These are phyloP conservation scores for Ctenomys sociabilis DNA, from an alignment of 2,113 vertebrate genomes.

Conservation along the genomic window DNA sequence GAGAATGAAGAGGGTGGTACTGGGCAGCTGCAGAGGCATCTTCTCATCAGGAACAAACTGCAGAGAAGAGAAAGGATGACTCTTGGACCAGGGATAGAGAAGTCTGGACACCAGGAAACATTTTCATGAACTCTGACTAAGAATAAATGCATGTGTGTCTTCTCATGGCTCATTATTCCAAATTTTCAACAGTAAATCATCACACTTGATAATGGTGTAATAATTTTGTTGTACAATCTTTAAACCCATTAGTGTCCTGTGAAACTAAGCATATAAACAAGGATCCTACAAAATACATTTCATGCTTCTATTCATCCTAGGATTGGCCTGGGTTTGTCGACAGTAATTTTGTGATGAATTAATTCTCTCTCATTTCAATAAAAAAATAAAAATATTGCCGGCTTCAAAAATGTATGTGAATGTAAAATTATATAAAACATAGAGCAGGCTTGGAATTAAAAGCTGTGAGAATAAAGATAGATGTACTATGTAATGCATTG, in stretches of 20 bases:
- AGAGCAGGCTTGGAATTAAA: background rate
- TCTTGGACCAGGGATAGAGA: background rate
- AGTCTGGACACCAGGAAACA: background rate
- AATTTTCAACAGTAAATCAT: background rate
- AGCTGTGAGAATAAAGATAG: background rate
- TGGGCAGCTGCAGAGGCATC: background rate
- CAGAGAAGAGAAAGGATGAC: background rate
- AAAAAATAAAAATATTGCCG: too few relatives aligned
- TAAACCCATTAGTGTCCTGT: background rate
- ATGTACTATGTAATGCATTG: background rate
- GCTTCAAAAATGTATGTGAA: too few relatives aligned
- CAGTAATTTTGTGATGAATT: too few relatives aligned
- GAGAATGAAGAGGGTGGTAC: background rate
- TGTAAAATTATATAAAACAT: background rate
- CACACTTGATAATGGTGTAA: background rate
- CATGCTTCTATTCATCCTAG: background rate
- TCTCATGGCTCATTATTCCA: background rate
- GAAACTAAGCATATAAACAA: background rate
- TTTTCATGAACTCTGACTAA: background rate
- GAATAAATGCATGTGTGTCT: too few relatives aligned
- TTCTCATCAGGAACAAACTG: background rate
- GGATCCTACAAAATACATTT: background rate
- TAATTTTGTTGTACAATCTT: background rate
- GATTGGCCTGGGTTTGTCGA: too few relatives aligned
- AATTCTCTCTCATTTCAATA: too few relatives aligned